Evolutionary conservation across 2,888 invertebrate genomes (phyloP), one percentile per base, ranked within the genome.

Genomic region (Eupithecia pulchellata): DNA sequence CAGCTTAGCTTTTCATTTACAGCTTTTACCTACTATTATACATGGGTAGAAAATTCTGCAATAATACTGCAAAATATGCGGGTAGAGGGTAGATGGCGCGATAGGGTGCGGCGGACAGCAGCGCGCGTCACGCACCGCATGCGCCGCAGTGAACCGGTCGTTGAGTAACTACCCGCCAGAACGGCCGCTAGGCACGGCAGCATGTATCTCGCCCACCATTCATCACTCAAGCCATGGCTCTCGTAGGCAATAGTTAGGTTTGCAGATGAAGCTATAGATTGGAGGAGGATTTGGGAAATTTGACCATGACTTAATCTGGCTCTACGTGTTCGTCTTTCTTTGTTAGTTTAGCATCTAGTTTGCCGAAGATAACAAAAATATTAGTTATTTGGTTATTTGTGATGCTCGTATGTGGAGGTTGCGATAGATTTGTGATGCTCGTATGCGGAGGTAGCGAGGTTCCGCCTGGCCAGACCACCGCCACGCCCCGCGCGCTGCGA

Each of bases 351-450:
- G 29, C 57, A 57, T 57, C 25, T 52, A 11, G 25, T 57, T 17
- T 29, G 27, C 29, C 29, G 8, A 27, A 57, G 29, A 57, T 32
- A 32, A 17, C 34, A 9, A 61, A 13, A 1, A 60, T 25, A 32
- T 2, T 29, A 57, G 34, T 36, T 20, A 25, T 36, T 36, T 32
- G 34, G n/a, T 34, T 32, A 34, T 61, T 61, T 61, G 34, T 25
- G 34, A 11, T 61, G 36, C 61, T 36, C 11, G 9, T n/a, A n/a
- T n/a, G n/a, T n/a, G n/a, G 13, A 61, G 14, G 25, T 13, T 60
- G 32, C 11, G 61, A 71, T 71, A 71, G 58, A 71, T 71, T 58
- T n/a, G n/a, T n/a, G n/a, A n/a, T n/a, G n/a, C n/a, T n/a, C n/a
- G n/a, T n/a, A n/a, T n/a, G n/a, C n/a, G n/a, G n/a, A n/a, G n/a